These are phyloP conservation scores for Odocoileus virginianus DNA, from an alignment of 2,113 vertebrate species.

Conservation along the genomic window DNA sequence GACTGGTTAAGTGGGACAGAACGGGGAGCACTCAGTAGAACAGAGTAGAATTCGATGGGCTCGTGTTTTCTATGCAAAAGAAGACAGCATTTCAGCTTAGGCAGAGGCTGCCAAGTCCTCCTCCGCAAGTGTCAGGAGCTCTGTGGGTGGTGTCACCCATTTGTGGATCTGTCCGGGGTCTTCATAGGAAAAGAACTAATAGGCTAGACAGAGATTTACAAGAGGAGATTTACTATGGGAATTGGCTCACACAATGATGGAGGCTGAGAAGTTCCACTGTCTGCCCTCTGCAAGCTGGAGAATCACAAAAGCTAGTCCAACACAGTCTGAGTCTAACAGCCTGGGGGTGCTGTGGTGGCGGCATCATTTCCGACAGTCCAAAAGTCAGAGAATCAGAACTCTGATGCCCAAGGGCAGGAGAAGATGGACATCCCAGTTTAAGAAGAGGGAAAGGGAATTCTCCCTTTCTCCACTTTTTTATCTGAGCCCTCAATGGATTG, in stretches of 20 bases:
- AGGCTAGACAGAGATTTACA: not conserved
- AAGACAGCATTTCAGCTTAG: not conserved
- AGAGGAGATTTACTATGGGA: not conserved
- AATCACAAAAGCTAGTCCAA: not conserved
- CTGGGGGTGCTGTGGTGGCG: not conserved
- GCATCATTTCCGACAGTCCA: not conserved
- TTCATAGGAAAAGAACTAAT: not conserved
- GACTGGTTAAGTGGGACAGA: conserved; percentile 22
- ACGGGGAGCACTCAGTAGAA: conserved; percentile 25
- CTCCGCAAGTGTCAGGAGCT: rapidly evolving
- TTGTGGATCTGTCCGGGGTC: not conserved
- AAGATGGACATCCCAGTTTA: not conserved
- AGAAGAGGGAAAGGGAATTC: not conserved
- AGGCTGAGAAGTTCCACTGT: not conserved
- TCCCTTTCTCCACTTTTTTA: not conserved
- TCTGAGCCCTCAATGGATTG: not conserved
- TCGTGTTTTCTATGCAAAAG: conserved; percentile 32
- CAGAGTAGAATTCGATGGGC: not conserved
- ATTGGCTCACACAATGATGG: not conserved
- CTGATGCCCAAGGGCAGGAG: not conserved
- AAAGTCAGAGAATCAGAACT: not conserved
- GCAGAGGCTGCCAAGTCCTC: not conserved
- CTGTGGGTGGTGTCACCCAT: not conserved
- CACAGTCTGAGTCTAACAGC: not conserved
- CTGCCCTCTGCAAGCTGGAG: not conserved